A percentile compares a stretch with the other conserved stretches of the same genome.
Evolutionary conservation across 37 sponge, comb jelly and placozoan species (phyloP).

Genomic region (Beroe forskalii): DNA sequence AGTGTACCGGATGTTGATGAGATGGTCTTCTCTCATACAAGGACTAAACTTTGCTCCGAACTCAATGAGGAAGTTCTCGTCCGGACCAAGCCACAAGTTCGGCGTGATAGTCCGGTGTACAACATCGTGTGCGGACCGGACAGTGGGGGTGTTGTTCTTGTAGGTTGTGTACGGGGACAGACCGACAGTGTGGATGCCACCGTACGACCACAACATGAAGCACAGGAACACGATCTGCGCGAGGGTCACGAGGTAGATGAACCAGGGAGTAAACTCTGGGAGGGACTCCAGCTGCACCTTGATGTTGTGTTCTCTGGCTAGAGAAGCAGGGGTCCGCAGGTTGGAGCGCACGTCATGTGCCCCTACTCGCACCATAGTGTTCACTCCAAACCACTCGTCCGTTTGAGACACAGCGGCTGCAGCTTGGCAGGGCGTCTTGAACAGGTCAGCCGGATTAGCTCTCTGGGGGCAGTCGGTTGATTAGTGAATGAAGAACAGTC

Average conservation of each 20-base stretch:
- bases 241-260: conserved; percentile 76
- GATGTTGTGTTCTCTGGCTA: conserved; percentile 36
- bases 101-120: conserved; percentile 14
- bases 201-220: conserved; percentile 43
- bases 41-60: conserved; percentile 90
- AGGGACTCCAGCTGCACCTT: conserved; percentile 71
- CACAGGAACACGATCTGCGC: conserved; percentile 71
- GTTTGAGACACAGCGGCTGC: too few relatives aligned
- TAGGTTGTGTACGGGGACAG: neutral
- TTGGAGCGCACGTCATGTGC: conserved; percentile 15
- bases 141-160: conserved; percentile 20
- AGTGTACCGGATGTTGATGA: conserved; percentile 66
- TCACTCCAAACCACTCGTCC: conserved; percentile 50
- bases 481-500: too few relatives aligned
- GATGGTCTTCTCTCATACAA: conserved; percentile 88
- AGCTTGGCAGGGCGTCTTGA: too few relatives aligned
- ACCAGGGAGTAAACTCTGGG: conserved; percentile 88
- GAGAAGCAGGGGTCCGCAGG: conserved; percentile 18
- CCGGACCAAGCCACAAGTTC: conserved; percentile 91
- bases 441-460: too few relatives aligned
- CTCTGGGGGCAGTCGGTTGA: too few relatives aligned
- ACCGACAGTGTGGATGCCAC: conserved; percentile 5
- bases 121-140: neutral
- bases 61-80: conserved; percentile 72
- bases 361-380: conserved; percentile 14